Evolutionary conservation across 2,113 vertebrate genomes (phyloP).

Genomic region (Eublepharis macularius): DNA sequence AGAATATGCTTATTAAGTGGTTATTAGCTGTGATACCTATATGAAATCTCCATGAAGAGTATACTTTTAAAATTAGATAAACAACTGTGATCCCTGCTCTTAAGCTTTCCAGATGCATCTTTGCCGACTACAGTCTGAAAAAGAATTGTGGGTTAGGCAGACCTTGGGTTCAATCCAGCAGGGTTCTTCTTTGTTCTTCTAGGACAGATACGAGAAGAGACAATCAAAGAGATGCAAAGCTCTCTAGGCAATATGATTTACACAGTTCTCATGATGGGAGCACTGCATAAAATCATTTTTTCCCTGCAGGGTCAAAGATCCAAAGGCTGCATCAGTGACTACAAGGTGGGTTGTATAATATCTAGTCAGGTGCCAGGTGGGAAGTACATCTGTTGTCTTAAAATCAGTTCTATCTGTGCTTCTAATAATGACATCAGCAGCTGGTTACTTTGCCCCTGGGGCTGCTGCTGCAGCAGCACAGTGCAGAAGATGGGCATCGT

Average conservation of each 20-base stretch:
- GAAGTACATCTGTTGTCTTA: neutral
- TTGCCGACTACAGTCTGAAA: neutral
- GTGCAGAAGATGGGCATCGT: neutral
- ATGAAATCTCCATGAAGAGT: neutral
- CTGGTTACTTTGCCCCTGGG: constrained; percentile 2
- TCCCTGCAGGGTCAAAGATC: neutral
- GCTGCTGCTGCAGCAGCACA: neutral
- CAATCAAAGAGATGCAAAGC: neutral
- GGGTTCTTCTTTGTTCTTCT: neutral
- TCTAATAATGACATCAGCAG: constrained; percentile 1
- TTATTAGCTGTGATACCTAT: neutral
- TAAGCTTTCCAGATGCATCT: neutral
- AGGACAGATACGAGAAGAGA: neutral
- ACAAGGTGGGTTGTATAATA: neutral
- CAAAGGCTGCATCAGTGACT: neutral
- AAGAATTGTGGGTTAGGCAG: neutral
- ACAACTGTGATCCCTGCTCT: no score
- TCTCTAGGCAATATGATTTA: neutral
- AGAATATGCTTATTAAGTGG: neutral
- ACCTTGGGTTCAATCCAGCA: neutral
- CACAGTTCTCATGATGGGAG: neutral
- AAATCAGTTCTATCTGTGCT: neutral
- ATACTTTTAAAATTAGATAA: neutral
- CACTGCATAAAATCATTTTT: neutral
- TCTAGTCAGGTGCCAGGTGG: neutral